Percentiles rank a stretch among this genome's conserved stretches.
Conservation (phyloP, 2,797 vertebrate genomes). For the Cuculus canorus region DNA sequence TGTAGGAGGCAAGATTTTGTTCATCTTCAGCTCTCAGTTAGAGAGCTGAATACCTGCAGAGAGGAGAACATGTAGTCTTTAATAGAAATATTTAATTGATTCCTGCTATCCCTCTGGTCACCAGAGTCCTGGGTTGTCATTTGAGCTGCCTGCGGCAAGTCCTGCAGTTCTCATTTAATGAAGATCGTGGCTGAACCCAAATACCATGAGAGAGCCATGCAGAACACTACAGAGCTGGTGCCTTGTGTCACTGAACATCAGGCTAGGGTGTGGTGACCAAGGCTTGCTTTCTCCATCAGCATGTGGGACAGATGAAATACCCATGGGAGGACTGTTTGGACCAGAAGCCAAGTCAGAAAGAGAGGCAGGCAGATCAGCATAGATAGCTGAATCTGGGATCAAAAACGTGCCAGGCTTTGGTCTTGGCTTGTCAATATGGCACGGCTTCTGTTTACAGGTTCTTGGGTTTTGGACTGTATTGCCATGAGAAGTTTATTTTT, state of each 20-base stretch:
- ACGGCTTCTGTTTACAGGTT: conserved; percentile 63
- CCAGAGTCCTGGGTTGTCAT: neutral
- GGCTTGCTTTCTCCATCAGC: neutral
- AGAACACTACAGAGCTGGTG: neutral
- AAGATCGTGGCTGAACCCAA: neutral
- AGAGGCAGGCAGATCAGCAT: conserved; percentile 2
- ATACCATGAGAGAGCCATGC: neutral
- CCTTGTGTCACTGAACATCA: neutral
- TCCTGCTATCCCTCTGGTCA: neutral
- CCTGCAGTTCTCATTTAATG: neutral
- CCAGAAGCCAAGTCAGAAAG: conserved; percentile 45
- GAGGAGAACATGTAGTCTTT: neutral
- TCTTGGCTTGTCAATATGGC: conserved; percentile 1
- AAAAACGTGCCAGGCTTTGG: conserved; percentile 26
- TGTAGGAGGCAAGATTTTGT: neutral
- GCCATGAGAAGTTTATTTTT: conserved; percentile 33
- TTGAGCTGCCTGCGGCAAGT: neutral
- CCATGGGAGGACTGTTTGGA: neutral
- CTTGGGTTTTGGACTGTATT: conserved; percentile 25
- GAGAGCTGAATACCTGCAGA: neutral
- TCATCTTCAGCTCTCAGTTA: neutral
- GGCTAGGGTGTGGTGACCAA: neutral
- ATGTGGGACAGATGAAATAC: conserved; percentile 28
- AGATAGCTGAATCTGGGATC: conserved; percentile 23
- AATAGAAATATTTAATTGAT: neutral